Percentiles rank a stretch among this genome's conserved stretches.
Conservation (phyloP, 2,888 invertebrate species). For the Cheilosia impressa region DNA sequence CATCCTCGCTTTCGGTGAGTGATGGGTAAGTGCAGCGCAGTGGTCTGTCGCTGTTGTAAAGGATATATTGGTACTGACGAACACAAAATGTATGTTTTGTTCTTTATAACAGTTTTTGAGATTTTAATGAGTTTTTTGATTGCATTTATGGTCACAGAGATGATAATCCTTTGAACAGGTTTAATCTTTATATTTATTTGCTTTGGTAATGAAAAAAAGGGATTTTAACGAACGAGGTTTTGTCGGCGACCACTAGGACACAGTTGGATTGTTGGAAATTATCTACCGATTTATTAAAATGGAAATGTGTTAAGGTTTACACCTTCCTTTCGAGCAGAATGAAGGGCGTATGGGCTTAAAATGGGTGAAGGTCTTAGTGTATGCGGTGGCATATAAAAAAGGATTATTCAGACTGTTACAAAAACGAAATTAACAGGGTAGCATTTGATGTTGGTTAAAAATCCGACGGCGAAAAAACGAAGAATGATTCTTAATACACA, state of each 20-base stretch:
- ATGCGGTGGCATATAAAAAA: too few species aligned
- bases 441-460: too few species aligned
- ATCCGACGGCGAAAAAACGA: too few species aligned
- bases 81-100: conserved; percentile 18
- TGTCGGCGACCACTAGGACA: neutral
- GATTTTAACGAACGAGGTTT: conserved; percentile 23
- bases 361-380: too few species aligned
- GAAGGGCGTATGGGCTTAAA: neutral
- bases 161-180: conserved; percentile 61
- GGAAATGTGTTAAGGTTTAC: conserved; percentile 21
- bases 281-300: neutral
- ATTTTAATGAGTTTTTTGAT: conserved; percentile 73
- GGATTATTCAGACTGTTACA: too few species aligned
- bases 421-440: too few species aligned
- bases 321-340: conserved; percentile 12
- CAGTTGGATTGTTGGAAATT: conserved; percentile 13
- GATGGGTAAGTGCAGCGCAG: neutral
- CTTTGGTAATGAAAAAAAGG: conserved; percentile 46
- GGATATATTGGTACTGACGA: neutral
- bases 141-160: conserved; percentile 53
- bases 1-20: conserved; percentile 3
- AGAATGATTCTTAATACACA: too few species aligned
- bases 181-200: conserved; percentile 61
- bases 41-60: conserved; percentile 1
- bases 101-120: conserved; percentile 32